Base-by-base conservation (phyloP, 2,113 vertebrate species). In the Castor canadensis region DNA sequence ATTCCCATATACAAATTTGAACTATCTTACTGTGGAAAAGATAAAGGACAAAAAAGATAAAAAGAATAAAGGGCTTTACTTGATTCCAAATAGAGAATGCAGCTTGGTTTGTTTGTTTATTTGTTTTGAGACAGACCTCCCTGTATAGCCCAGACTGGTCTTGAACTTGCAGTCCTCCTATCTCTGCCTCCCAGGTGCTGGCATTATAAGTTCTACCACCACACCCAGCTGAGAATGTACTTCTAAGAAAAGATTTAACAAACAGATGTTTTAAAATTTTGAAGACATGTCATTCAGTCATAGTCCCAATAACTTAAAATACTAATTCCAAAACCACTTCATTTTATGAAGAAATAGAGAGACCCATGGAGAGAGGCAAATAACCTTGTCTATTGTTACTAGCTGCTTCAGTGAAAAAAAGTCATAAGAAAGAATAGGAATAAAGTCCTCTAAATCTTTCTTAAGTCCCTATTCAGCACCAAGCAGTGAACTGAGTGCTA, bases 231-330 rank as follows among this genome's bases (percentile, higher is more conserved):
- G 52, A 54, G 16, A 54, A 54, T 58, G 56, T 58, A n/a, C n/a
- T n/a, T n/a, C n/a, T 81, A 87, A 88, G 64, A 64, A 81, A 85
- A 89, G 26, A 81, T 71, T 92, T 86, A 89, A 88, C 13, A 75
- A 87, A 91, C 4, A 75, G 9, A 49, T 30, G 35, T 28, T 73
- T 62, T 81, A 9, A 91, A 89, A 92, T 49, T 56, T 66, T 91
- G 20, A 94, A 93, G 40, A 47, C 4, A 64, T 66, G 17, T 47
- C 26, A 58, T 62, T 66, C 58, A 82, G 73, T 85, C 45, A 90
- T 56, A 40, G 16, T 66, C 13, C 58, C 5, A 64, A 58, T 35
- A 69, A 75, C 3, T 73, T 83, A 85, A 96, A 93, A 45, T 38
- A 66, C 26, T 32, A 22, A 83, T 32, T 81, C 32, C 52, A 26